These are phyloP conservation scores for Ctenoplectra terminalis DNA, from an alignment of 1,140 invertebrate species.

Conservation along the genomic window DNA sequence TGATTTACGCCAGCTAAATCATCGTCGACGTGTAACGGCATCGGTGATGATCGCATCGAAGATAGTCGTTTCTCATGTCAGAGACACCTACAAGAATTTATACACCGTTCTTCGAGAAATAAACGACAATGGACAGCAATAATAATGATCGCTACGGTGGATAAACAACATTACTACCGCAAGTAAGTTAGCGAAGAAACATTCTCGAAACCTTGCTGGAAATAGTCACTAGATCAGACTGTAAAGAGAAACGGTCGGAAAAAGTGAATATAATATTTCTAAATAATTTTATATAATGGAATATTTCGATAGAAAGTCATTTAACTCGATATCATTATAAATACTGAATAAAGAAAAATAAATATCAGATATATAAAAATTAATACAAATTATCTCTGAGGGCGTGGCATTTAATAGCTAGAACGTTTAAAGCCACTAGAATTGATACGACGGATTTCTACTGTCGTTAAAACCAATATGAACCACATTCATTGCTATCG, in stretches of 20 bases:
- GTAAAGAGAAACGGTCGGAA: not conserved
- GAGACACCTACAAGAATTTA: slow-evolving; percentile 47
- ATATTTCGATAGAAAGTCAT: not conserved
- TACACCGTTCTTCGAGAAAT: slow-evolving; percentile 20
- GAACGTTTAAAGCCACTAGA: no score
- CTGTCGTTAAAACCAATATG: no score
- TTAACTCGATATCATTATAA: not conserved
- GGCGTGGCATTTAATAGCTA: no score
- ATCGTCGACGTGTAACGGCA: slow-evolving; percentile 49
- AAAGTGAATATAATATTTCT: not conserved
- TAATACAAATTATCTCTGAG: no score
- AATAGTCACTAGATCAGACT: not conserved
- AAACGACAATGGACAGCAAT: slow-evolving; percentile 49
- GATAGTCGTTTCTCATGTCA: slow-evolving; percentile 33
- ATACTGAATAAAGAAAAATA: not conserved
- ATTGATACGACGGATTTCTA: no score
- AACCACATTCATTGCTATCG: no score
- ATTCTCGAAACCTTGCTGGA: not conserved
- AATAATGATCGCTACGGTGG: slow-evolving; percentile 43
- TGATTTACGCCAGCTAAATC: slow-evolving; percentile 56
- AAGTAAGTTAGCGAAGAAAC: not conserved
- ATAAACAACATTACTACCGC: slow-evolving; percentile 17
- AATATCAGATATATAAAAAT: no score
- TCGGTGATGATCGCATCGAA: slow-evolving; percentile 26
- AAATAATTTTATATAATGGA: no score